Conservation (phyloP, 2,797 vertebrate species). For the Varecia variegata region DNA sequence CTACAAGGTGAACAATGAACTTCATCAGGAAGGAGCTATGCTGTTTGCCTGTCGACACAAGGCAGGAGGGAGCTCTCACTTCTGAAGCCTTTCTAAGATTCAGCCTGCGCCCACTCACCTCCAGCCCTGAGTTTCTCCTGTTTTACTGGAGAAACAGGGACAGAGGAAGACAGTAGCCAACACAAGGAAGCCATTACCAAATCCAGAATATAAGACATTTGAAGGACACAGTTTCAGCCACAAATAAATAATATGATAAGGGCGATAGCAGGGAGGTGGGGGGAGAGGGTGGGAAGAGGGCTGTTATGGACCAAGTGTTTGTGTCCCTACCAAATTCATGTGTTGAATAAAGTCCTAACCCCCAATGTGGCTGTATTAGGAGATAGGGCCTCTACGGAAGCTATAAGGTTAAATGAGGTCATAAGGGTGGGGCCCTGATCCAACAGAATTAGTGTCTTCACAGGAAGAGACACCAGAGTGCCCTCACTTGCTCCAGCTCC, state of each 20-base stretch:
- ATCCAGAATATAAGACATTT: background rate
- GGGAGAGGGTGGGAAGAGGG: background rate
- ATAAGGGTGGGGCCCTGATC: background rate
- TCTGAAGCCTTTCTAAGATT: background rate
- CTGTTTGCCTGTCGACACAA: too few relatives aligned
- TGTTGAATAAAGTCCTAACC: background rate
- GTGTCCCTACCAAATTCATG: background rate
- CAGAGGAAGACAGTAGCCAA: background rate
- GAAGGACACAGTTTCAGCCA: background rate
- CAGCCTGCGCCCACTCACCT: background rate
- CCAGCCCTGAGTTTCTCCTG: background rate
- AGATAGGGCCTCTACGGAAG: background rate
- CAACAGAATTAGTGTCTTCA: background rate
- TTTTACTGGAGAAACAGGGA: background rate
- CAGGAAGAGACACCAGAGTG: background rate
- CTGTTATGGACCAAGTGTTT: background rate
- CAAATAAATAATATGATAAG: background rate
- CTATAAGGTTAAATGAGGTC: background rate
- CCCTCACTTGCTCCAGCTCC: background rate
- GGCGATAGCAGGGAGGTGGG: fast-evolving
- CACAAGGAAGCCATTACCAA: background rate
- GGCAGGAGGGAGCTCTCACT: background rate
- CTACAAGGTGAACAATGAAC: too few relatives aligned
- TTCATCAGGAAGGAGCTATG: background rate
- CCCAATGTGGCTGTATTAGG: background rate